Evolutionary conservation across 2,797 vertebrate genomes (phyloP).

Genomic region (Podarcis lilfordi): DNA sequence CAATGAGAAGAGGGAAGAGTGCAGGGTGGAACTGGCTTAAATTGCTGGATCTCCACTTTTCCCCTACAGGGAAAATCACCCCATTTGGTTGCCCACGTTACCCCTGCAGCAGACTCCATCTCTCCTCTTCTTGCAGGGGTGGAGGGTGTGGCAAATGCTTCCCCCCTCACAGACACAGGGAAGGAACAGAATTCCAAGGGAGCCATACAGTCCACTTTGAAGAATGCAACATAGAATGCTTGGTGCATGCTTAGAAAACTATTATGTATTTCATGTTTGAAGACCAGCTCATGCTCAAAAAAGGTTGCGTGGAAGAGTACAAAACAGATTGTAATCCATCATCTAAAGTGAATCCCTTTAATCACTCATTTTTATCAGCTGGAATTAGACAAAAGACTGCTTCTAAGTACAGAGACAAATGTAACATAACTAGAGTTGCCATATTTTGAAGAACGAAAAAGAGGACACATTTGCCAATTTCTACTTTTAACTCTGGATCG

Average conservation of each 20-base stretch:
- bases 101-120: no score
- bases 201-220: background rate
- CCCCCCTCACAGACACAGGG: background rate
- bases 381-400: background rate
- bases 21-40: no score
- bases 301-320: background rate
- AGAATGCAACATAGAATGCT: background rate
- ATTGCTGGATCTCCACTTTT: no score
- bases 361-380: background rate
- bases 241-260: background rate
- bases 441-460: no score
- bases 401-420: background rate
- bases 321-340: background rate
- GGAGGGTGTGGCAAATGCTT: no score
- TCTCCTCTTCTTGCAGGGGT: no score
- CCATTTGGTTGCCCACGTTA: no score
- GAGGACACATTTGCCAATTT: no score
- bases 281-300: background rate
- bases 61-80: no score
- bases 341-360: background rate
- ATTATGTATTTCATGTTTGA: background rate
- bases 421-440: no score
- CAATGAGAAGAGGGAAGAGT: no score
- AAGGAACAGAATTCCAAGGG: background rate
- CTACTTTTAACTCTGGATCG: no score